Base-by-base conservation (phyloP, 2,888 invertebrate species). In the Platycheirus rosarum region DNA sequence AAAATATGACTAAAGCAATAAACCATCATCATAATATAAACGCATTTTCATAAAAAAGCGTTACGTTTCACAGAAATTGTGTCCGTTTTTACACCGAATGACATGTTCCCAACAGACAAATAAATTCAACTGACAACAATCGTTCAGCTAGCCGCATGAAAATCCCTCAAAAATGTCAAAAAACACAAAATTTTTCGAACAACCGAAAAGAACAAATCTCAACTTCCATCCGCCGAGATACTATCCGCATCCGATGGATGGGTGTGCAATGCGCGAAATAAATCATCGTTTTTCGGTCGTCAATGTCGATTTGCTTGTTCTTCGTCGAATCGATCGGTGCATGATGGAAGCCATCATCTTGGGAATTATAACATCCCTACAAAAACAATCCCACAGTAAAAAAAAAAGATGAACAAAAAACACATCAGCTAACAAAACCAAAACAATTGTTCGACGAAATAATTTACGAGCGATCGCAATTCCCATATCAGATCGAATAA, bases 381-480 rank as follows among this genome's bases (percentile, higher is more conserved):
- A 51, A 51, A 62, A 74, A 55, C 65, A 51, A 53, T 29, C 48
- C 8, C 42, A 44, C 4, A 53, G 14, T n/a, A 5, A 40, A 42
- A 20, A 60, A 49, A n/a, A n/a, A n/a, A n/a, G n/a, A n/a, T n/a
- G n/a, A n/a, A n/a, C n/a, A n/a, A n/a, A 32, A 42, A 26, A 35
- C n/a, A 49, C 37, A 65, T 13, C 20, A 13, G 51, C 29, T 32
- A 37, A 60, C 37, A 23, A 46, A 65, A 71, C 60, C 71, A 77
- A 77, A 82, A 71, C 82, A 82, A 82, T 82, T 82, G 82, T 77
- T 82, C 62, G 53, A 77, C 53, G 77, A 68, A 82, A 82, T 82
- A 82, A 77, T 82, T 82, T 82, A 82, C 82, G 82, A 82, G 48
- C 77, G 82, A 82, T 82, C 77, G 82, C 82, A 77, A 82, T 77